Base-by-base conservation (phyloP, 2,888 invertebrate genomes). In the Chirona hameri region DNA sequence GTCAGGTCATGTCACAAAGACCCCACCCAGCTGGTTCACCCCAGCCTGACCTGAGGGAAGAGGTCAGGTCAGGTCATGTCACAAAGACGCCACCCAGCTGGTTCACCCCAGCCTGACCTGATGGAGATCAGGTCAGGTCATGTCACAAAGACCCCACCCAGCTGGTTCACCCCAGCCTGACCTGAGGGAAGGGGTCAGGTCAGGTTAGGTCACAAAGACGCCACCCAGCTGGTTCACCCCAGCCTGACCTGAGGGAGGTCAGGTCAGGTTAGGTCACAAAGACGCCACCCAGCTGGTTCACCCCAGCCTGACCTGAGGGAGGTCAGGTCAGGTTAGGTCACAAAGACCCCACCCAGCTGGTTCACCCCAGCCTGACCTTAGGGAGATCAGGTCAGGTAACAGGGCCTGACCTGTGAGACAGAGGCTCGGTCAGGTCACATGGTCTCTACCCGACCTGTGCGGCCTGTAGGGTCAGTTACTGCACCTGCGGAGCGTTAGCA, bases 191-290 rank as follows among this genome's bases (percentile, higher is more conserved):
- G n/a, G n/a, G 52, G 18, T 52, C 31, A 48, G 15, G n/a, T 52
- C 10, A 10, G 55, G 55, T 80, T 9, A 31, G 10, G 55, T 52
- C 52, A 52, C 52, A 18, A 18, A 65, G 81, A 46, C 31, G 1
- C 72, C 27, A 27, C 29, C 27, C 69, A 69, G 39, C 90, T 98
- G 98, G 90, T 98, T 98, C 79, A 98, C 97, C 85, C 98, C 98
- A 79, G 97, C 97, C 91, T 98, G 97, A 87, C 97, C 97, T 97
- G 90, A 15, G 24, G 81, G 60, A n/a, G n/a, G n/a, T n/a, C n/a
- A 48, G 48, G 48, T 48, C 48, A 48, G 9, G 12, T 7, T 12
- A 48, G 48, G 48, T 48, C 48, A 48, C 48, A 12, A 12, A n/a
- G n/a, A n/a, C n/a, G n/a, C n/a, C n/a, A n/a, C n/a, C n/a, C n/a